Evolutionary conservation across 2,797 vertebrate species (phyloP).

Genomic region (Ptychadena robeensis): DNA sequence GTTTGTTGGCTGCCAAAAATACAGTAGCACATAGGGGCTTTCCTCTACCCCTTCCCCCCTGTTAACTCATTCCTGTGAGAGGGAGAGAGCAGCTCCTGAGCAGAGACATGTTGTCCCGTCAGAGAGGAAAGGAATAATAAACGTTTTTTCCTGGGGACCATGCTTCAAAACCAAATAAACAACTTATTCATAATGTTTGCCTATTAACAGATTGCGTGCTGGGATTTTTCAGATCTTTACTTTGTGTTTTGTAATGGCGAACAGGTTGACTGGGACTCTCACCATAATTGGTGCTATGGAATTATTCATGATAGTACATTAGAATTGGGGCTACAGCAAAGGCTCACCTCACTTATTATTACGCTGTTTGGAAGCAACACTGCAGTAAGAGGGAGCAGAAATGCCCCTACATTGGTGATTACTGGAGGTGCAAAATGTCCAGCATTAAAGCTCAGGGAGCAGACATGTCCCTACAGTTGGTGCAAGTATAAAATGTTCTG

Average conservation of each 20-base stretch:
- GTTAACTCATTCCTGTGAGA: slow-evolving; percentile 24
- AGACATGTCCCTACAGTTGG: no score
- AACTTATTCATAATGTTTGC: not conserved
- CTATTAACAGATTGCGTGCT: not conserved
- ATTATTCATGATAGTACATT: not conserved
- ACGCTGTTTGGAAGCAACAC: no score
- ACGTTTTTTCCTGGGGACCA: not conserved
- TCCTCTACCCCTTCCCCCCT: not conserved
- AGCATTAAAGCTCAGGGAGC: no score
- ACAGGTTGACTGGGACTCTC: not conserved
- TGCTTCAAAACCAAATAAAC: slow-evolving; percentile 2
- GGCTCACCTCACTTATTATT: no score
- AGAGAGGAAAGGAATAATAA: not conserved
- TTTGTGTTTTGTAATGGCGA: not conserved
- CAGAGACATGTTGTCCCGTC: not conserved
- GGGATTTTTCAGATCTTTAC: not conserved
- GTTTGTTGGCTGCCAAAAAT: slow-evolving; percentile 40
- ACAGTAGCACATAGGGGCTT: slow-evolving; percentile 44
- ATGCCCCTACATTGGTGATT: no score
- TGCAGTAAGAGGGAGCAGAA: no score
- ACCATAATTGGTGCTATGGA: not conserved
- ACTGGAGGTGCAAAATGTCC: no score
- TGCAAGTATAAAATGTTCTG: no score
- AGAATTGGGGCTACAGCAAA: not conserved
- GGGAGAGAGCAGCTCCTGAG: no score